Evolutionary conservation across 2,113 vertebrate species (phyloP).

Genomic region (Verasper variegatus): DNA sequence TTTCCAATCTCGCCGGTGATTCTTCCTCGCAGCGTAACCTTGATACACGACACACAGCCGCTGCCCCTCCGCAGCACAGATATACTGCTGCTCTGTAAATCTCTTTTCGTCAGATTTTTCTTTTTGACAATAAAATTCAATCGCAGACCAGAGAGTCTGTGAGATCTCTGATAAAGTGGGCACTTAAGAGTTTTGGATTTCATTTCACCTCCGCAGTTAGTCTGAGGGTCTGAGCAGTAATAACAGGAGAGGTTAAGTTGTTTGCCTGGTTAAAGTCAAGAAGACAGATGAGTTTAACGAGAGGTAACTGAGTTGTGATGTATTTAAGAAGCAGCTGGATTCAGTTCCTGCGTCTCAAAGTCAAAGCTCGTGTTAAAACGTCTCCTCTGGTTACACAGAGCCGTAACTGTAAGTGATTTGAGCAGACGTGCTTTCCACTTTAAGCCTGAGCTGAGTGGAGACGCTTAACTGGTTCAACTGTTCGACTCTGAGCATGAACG

Average conservation of each 20-base stretch:
- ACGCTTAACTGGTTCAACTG: too few species aligned
- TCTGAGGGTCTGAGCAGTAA: slow-evolving; percentile 20
- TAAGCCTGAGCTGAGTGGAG: too few species aligned
- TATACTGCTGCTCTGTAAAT: slow-evolving; percentile 24
- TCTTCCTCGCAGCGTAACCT: slow-evolving; percentile 11
- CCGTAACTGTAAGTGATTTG: too few species aligned
- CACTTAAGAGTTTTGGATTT: slow-evolving; percentile 30
- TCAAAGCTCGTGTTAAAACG: neutral
- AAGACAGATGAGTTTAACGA: neutral
- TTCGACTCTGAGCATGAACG: too few species aligned
- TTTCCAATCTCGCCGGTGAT: slow-evolving; percentile 26
- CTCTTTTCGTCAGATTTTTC: slow-evolving; percentile 24
- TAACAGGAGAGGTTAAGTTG: neutral
- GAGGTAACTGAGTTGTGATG: neutral
- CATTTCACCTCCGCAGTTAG: slow-evolving; percentile 21
- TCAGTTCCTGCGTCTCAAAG: neutral
- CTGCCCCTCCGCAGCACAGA: neutral
- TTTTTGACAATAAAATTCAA: slow-evolving; percentile 34
- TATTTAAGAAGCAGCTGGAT: neutral
- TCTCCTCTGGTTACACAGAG: neutral
- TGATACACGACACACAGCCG: slow-evolving; percentile 20
- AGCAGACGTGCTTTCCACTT: too few species aligned
- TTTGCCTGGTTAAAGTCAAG: slow-evolving; percentile 5
- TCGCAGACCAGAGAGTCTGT: slow-evolving; percentile 16
- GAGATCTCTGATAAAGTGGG: slow-evolving; percentile 23